Percentiles rank a stretch among this genome's conserved stretches.
These are phyloP conservation scores for Microplitis mediator DNA, from an alignment of 1,140 invertebrate genomes.

Conservation along the genomic window DNA sequence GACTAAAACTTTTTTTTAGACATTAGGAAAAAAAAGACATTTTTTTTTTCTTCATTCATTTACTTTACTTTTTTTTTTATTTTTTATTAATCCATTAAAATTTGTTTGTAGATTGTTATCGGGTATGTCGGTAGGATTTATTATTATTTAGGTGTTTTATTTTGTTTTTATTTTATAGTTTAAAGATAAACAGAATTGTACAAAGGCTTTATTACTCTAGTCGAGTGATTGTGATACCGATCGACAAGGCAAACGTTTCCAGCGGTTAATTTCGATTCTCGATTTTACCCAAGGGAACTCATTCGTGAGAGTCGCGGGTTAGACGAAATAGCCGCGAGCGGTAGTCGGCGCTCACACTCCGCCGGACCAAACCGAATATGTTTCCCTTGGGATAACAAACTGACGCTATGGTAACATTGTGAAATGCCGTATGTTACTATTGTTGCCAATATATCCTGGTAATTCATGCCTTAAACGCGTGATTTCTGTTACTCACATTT, in stretches of 20 bases:
- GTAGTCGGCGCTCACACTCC: conserved; percentile 7
- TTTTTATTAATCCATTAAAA: neutral
- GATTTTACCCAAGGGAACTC: conserved; percentile 14
- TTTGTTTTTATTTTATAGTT: no score
- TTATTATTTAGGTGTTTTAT: no score
- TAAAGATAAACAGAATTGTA: no score
- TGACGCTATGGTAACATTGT: neutral
- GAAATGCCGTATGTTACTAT: neutral
- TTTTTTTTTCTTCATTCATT: no score
- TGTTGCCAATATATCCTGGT: neutral
- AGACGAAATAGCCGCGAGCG: conserved; percentile 5
- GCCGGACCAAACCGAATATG: conserved; percentile 22
- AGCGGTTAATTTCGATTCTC: conserved; percentile 15
- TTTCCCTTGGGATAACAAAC: conserved; percentile 26
- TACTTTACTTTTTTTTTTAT: neutral
- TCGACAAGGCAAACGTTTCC: conserved; percentile 11
- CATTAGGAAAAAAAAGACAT: no score
- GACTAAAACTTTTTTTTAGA: neutral
- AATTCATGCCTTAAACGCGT: neutral
- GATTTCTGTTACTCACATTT: neutral
- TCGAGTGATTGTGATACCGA: conserved; percentile 17
- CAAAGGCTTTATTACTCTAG: neutral
- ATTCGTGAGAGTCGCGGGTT: conserved; percentile 7
- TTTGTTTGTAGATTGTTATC: neutral
- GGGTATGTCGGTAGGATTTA: neutral